Evolutionary conservation across 1,140 invertebrate genomes (phyloP), one percentile per base, ranked within the genome.

Genomic region (Sesamia nonagrioides): DNA sequence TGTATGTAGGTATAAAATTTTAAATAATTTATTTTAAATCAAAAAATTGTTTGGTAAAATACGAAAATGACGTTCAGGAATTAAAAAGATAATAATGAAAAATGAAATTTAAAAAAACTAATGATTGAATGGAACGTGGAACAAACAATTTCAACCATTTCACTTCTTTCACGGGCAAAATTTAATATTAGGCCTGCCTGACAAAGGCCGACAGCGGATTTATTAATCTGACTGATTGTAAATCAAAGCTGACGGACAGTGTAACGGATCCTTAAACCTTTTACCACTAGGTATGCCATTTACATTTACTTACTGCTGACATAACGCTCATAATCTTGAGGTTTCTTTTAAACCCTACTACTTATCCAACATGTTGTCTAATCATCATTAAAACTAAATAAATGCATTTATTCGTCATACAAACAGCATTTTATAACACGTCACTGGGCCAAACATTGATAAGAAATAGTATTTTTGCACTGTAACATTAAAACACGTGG

Each of bases 121-220:
- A n/a, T n/a, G 7, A 7, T 27, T n/a, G 9, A 37, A 40, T 27
- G 15, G 48, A 68, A 50, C 18, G 42, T 48, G 13, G 21, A 4
- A 56, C 21, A 33, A 27, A 27, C 11, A 56, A 37, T 37, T 37
- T 8, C 4, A 66, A 54, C 27, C 27, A 21, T 52, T 2, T 45
- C 45, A 13, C 7, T 37, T 54, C 27, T 56, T 58, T 54, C 68
- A 33, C 37, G 15, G 15, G 6, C 27, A 72, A 58, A 72, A 42
- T 73, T 60, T 73, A 35, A 54, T 52, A 71, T 71, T 54, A 17
- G 52, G 54, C n/a, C 8, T 52, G 9, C 54, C 54, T 45, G 37
- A 45, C 52, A 54, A 50, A 73, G 54, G 37, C 71, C 27, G 69
- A 72, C 69, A 56, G 11, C 50, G 71, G 71, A 73, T 73, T 73